phyloP scores from a whole-genome alignment of 2,797 vertebrate species.

The Cercopithecus hamlyni region DNA sequence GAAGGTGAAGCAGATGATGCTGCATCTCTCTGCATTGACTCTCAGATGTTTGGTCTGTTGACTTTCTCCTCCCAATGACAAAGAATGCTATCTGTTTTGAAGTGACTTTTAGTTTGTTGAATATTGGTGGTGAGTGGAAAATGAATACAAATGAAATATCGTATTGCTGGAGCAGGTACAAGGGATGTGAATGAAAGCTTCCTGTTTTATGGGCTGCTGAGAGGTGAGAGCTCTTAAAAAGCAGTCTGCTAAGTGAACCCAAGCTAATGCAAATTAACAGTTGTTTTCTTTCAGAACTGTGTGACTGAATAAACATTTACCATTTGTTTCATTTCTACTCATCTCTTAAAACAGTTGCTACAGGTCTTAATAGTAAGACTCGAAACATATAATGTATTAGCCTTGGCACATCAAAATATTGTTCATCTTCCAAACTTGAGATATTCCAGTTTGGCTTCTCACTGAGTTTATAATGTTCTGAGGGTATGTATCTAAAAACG shows the following conservation, averaged over 20 bases:
- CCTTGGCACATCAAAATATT: conserved; percentile 81
- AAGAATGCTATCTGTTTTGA: not conserved
- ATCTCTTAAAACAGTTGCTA: conserved; percentile 78
- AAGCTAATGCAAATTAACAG: conserved; percentile 76
- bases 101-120: conserved; percentile 9
- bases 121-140: not conserved
- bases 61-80: not conserved
- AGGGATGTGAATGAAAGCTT: not conserved
- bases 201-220: conserved; percentile 53
- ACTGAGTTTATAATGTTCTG: conserved; percentile 75
- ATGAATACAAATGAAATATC: not conserved
- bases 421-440: conserved; percentile 80
- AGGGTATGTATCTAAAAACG: conserved; percentile 77
- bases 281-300: conserved; percentile 79
- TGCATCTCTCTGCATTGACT: not conserved
- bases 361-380: conserved; percentile 81
- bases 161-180: conserved; percentile 47
- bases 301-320: conserved; percentile 79
- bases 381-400: conserved; percentile 76
- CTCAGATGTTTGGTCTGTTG: not conserved
- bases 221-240: conserved; percentile 74
- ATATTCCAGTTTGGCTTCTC: conserved; percentile 79
- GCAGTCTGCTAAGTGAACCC: conserved; percentile 74
- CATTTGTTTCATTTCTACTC: conserved; percentile 78
- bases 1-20: not conserved